Conservation (phyloP, 2,797 vertebrate species). For the Amblyopsis hoosieri region DNA sequence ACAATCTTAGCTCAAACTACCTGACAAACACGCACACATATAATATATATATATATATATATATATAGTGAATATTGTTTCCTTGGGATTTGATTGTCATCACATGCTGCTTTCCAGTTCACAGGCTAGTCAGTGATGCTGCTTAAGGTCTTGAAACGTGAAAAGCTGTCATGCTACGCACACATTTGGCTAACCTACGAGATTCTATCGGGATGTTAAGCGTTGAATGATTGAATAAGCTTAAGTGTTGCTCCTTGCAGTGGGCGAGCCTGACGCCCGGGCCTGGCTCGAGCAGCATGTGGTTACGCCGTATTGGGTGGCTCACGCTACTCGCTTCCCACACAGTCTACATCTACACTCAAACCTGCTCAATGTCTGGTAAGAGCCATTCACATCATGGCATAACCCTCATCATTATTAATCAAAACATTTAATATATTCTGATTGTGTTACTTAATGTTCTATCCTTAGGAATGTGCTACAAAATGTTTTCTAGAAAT, state of each 20-base stretch:
- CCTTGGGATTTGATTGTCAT: too few species aligned
- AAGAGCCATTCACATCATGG: conserved; percentile 41
- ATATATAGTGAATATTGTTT: background rate
- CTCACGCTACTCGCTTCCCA: conserved; percentile 82
- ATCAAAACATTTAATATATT: background rate
- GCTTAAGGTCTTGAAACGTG: too few species aligned
- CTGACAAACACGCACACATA: background rate
- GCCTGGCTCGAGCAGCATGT: conserved; percentile 93
- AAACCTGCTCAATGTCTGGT: conserved; percentile 94
- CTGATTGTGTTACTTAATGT: too few species aligned
- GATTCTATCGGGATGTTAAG: too few species aligned
- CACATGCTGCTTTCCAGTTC: too few species aligned
- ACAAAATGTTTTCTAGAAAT: too few species aligned
- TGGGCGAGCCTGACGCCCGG: conserved; percentile 85
- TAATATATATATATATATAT: background rate
- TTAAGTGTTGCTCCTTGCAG: conserved; percentile 54
- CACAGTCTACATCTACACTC: conserved; percentile 96
- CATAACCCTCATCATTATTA: background rate
- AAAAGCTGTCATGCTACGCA: too few species aligned
- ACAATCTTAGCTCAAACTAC: background rate
- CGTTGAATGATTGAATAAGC: background rate
- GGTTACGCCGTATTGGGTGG: conserved; percentile 90
- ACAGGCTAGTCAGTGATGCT: too few species aligned
- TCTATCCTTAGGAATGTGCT: too few species aligned
- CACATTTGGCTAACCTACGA: too few species aligned